phyloP scores from a whole-genome alignment of 1,140 invertebrate genomes.

The Drosophila sturtevanti region DNA sequence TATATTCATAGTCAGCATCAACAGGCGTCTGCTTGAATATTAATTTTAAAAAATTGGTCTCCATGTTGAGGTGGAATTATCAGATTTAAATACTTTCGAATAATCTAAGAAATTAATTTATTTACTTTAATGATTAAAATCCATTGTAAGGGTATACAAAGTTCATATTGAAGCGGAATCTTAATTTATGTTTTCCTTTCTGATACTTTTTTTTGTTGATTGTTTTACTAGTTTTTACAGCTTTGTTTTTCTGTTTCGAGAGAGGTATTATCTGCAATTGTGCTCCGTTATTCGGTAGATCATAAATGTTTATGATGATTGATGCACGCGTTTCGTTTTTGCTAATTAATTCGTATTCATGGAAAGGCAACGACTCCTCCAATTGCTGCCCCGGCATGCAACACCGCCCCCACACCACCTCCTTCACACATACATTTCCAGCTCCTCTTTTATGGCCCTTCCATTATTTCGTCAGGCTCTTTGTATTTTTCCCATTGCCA shows the following conservation, averaged over 20 bases:
- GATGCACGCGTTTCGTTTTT: conserved; percentile 29
- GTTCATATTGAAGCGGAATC: conserved; percentile 9
- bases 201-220: conserved; percentile 6
- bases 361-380: neutral
- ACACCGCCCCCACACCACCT: neutral
- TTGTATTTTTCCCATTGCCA: conserved; percentile 27
- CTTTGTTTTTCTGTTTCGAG: conserved; percentile 35
- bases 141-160: neutral
- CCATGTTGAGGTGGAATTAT: too few relatives aligned
- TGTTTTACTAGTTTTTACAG: conserved; percentile 35
- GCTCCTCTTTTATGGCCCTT: conserved; percentile 45
- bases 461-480: conserved; percentile 9
- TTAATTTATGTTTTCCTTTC: conserved; percentile 25
- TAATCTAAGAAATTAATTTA: too few relatives aligned
- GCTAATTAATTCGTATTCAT: conserved; percentile 42
- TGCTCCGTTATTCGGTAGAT: conserved; percentile 39
- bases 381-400: neutral
- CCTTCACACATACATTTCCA: neutral
- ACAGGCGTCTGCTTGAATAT: too few relatives aligned
- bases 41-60: too few relatives aligned
- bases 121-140: too few relatives aligned
- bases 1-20: too few relatives aligned
- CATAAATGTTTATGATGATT: conserved; percentile 52
- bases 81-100: too few relatives aligned
- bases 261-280: conserved; percentile 49